These are phyloP conservation scores for Perca flavescens DNA, from an alignment of 2,113 vertebrate genomes.

Conservation along the genomic window DNA sequence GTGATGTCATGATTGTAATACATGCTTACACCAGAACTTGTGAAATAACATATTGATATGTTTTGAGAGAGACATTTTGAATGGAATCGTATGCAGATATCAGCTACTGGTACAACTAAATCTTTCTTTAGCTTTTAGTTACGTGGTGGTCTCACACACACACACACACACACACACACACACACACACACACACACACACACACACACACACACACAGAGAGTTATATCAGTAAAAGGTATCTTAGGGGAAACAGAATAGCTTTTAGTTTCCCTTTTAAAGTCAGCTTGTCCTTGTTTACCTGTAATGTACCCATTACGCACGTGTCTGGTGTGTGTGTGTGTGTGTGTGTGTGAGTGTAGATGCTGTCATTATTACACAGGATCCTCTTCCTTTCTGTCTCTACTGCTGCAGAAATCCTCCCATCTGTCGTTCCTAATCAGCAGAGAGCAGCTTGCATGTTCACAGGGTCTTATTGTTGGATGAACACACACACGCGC, in stretches of 20 bases:
- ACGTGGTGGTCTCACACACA: not conserved
- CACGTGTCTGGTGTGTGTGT: conserved; percentile 12
- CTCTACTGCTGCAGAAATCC: conserved; percentile 71
- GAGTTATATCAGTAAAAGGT: conserved; percentile 5
- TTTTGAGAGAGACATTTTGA: not conserved
- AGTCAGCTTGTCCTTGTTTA: conserved; percentile 54
- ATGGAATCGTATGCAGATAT: not conserved
- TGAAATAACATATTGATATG: not conserved
- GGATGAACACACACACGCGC: conserved; percentile 37
- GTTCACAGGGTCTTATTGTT: conserved; percentile 62
- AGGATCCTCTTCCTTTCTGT: conserved; percentile 53
- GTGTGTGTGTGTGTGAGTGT: not conserved
- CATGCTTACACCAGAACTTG: not conserved
- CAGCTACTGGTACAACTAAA: not conserved
- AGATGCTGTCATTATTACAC: conserved; percentile 57
- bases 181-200: not conserved
- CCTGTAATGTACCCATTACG: conserved; percentile 33
- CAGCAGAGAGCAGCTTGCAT: conserved; percentile 74
- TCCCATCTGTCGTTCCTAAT: conserved; percentile 78
- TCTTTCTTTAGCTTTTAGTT: not conserved
- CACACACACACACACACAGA: not conserved
- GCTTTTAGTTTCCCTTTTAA: conserved; percentile 49
- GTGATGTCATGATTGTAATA: not conserved
- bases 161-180: conserved; percentile 4
- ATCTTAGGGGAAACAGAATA: conserved; percentile 34